Base-by-base conservation (phyloP, 2,113 vertebrate genomes). In the Notothenia coriiceps region DNA sequence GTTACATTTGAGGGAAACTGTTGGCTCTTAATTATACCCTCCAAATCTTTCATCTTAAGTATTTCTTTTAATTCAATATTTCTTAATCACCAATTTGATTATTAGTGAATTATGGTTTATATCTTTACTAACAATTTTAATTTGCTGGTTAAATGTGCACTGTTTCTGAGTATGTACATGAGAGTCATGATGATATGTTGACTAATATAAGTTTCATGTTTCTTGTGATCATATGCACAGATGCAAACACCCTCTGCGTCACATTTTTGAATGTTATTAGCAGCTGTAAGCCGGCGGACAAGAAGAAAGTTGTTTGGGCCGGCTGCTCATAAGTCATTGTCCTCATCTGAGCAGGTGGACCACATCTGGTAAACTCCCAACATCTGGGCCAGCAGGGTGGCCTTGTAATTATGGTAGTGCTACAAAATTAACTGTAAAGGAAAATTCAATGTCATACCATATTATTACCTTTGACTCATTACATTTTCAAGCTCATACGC, bases 321-420 rank as follows among this genome's bases (percentile, higher is more conserved):
- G 55, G 14, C 35, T 83, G 56, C 77, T 65, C 79, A 85, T 87
- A 82, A 89, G 66, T 91, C 85, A 68, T 66, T 74, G 83, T 87
- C 82, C 70, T 61, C 56, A 49, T 81, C 77, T 60, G 84, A 87
- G 83, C 89, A 91, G 90, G 91, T 89, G 86, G 86, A 85, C 65
- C 86, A 85, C 89, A 93, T 91, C 89, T 89, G 89, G 78, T 86
- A 67, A 89, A 70, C 46, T 70, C 73, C 60, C 52, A 77, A 84
- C 90, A 92, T 91, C 89, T 93, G 91, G 84, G 54, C 72, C 9
- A 20, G 35, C 79, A 83, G 64, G 76, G 84, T 88, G 91, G 83
- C 81, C 81, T 72, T 4, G 15, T 65, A 77, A 78, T 86, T 82
- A 80, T 10, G 61, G 74, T 43, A 43, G 62, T 46, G 40, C 49